Evolutionary conservation across 2,113 vertebrate genomes (phyloP).

Genomic region (Callocephalon fimbriatum): DNA sequence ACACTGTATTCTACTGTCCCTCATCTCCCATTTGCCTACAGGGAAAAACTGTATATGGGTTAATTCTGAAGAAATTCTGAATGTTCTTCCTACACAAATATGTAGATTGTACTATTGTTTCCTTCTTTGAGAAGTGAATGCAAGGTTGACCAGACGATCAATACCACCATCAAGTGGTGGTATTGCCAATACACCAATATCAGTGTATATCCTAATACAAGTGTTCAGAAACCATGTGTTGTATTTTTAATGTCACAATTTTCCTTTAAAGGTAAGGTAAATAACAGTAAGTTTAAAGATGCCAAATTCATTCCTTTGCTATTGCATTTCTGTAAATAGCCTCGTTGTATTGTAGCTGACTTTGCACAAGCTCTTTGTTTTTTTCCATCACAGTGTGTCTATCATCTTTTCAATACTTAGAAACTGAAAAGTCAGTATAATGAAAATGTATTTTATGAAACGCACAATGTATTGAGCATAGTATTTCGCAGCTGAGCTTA

Average conservation of each 20-base stretch:
- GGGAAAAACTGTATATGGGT: not conserved
- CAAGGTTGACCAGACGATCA: not conserved
- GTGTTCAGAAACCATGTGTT: not conserved
- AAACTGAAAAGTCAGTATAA: not conserved
- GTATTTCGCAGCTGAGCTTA: not conserved
- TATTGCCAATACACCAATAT: not conserved
- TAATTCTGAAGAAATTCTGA: not conserved
- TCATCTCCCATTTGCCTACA: not conserved
- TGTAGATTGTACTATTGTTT: not conserved
- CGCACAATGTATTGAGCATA: not conserved
- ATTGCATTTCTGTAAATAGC: not conserved
- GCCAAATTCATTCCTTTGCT: not conserved
- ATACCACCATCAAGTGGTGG: not conserved
- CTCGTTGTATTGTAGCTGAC: not conserved
- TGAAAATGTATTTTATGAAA: not conserved
- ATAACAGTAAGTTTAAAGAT: not conserved
- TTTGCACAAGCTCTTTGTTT: not conserved
- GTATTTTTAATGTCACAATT: not conserved
- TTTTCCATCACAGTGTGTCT: not conserved
- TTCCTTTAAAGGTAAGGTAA: not conserved
- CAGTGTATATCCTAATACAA: not conserved
- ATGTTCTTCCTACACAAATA: rapidly evolving
- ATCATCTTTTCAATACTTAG: not conserved
- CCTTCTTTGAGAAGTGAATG: not conserved
- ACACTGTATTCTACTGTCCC: not conserved